Evolutionary conservation across 2,113 vertebrate genomes (phyloP), one percentile per base, ranked within the genome.

Genomic region (Ailuropoda melanoleuca): DNA sequence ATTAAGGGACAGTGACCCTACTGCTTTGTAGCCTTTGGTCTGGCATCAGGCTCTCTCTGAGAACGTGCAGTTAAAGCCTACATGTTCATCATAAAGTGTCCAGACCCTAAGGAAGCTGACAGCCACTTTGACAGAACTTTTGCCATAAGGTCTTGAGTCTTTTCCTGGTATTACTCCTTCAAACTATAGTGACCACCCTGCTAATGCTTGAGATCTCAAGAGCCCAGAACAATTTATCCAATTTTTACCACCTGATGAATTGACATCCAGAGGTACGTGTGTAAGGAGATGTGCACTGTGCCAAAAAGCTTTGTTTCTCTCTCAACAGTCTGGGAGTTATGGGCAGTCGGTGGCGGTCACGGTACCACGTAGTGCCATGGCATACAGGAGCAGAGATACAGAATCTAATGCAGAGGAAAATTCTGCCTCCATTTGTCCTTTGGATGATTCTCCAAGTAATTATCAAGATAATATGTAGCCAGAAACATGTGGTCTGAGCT

Each of bases 361-460:
- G 5, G 8, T 21, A 50, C 26, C 53, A n/a, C 39, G 15, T 0
- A 6, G 6, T 2, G 4, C 2, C 19, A 9, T 4, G 34, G 23
- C 24, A 31, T 15, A 8, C 12, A 43, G 64, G 18, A 66, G 34
- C 1, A 60, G 4, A 62, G 53, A 23, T 21, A 4, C 9, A 34
- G 21, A 31, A 3, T 19, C 19, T 39, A 83, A 72, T 53, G 37
- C 19, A n/a, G 4, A 37, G 34, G 50, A 48, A 80, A 46, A 1
- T 46, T 68, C 43, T 60, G 14, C 46, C 17, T 86, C 14, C 8
- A 48, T 11, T 55, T 74, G 24, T 55, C 53, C 50, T 12, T 56
- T 26, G 37, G 12, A 81, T 74, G 46, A 0, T 21, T 85, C 34
- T 17, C 72, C 11, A 58, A 4, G 4, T 8, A 85, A 46, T 8